These are phyloP conservation scores for Drosophila pseudoananassae DNA, from an alignment of 1,140 invertebrate species.

Conservation along the genomic window DNA sequence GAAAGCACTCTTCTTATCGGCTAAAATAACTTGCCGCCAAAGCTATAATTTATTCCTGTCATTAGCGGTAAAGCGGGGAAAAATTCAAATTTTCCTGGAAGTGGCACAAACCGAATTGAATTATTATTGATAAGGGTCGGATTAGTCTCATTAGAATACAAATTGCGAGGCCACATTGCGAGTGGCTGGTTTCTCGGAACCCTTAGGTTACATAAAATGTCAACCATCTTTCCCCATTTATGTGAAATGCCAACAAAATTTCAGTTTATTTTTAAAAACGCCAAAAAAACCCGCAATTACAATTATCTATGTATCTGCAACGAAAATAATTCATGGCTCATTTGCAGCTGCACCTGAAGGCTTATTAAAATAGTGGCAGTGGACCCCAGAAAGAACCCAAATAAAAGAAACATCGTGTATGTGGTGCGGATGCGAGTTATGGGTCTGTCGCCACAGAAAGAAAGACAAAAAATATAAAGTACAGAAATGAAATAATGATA, in stretches of 20 bases:
- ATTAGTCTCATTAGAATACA: slow-evolving; percentile 21
- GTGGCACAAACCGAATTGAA: not conserved
- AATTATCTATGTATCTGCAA: slow-evolving; percentile 37
- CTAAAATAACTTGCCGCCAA: slow-evolving; percentile 5
- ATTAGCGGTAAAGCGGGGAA: slow-evolving; percentile 23
- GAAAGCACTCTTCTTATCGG: not conserved
- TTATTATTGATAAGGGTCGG: slow-evolving; percentile 38
- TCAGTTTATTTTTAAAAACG: slow-evolving; percentile 37
- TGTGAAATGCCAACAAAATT: slow-evolving; percentile 28
- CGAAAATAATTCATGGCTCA: slow-evolving; percentile 76
- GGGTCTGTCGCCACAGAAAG: slow-evolving; percentile 35
- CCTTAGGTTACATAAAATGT: slow-evolving; percentile 27
- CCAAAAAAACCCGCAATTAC: slow-evolving; percentile 61
- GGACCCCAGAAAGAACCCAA: slow-evolving; percentile 18
- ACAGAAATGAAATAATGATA: slow-evolving; percentile 71
- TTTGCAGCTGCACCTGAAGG: slow-evolving; percentile 77
- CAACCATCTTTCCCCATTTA: slow-evolving; percentile 4
- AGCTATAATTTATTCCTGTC: slow-evolving; percentile 35
- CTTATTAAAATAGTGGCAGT: slow-evolving; percentile 58
- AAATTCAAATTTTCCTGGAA: slow-evolving; percentile 16
- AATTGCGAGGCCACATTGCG: not conserved
- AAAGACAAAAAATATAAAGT: slow-evolving; percentile 1
- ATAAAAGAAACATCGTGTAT: slow-evolving; percentile 23
- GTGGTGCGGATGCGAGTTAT: slow-evolving; percentile 2
- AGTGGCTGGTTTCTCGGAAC: not conserved